Conservation (phyloP, 2,888 invertebrate genomes). For the Gastrophysa polygoni region DNA sequence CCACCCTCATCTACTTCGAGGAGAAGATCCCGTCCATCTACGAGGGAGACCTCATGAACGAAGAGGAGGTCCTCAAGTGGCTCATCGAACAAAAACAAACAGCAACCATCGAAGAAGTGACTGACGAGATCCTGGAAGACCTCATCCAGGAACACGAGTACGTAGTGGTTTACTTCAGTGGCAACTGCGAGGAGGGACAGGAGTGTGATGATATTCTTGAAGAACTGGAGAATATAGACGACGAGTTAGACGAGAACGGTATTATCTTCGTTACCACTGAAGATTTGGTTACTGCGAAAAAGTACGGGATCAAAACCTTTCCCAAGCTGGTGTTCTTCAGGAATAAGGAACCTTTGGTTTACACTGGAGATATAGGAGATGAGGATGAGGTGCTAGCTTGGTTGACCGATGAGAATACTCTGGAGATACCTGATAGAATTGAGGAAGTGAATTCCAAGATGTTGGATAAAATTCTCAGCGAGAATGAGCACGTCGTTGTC, state of each 20-base stretch:
- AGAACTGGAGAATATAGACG: slow-evolving; percentile 90
- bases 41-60: slow-evolving; percentile 90
- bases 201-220: slow-evolving; percentile 84
- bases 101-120: slow-evolving; percentile 93
- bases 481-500: slow-evolving; percentile 88
- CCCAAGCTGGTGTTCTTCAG: slow-evolving; percentile 89
- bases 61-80: slow-evolving; percentile 91
- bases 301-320: slow-evolving; percentile 82
- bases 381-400: slow-evolving; percentile 91
- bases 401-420: slow-evolving; percentile 88
- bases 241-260: slow-evolving; percentile 90
- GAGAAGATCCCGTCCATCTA: slow-evolving; percentile 90
- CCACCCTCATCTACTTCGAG: slow-evolving; percentile 86
- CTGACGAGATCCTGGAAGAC: slow-evolving; percentile 85
- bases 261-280: slow-evolving; percentile 94
- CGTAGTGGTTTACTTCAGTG: slow-evolving; percentile 93
- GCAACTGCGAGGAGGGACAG: slow-evolving; percentile 86
- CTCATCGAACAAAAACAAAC: slow-evolving; percentile 84
- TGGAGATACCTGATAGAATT: slow-evolving; percentile 90
- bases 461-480: slow-evolving; percentile 87
- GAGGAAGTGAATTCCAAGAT: slow-evolving; percentile 91
- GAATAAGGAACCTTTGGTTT: slow-evolving; percentile 87
- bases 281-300: slow-evolving; percentile 79
- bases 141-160: slow-evolving; percentile 91
- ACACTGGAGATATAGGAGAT: slow-evolving; percentile 83